Percentiles rank a stretch among this genome's conserved stretches.
phyloP scores from a whole-genome alignment of 2,113 vertebrate species.

The Psilopogon haemacephalus region DNA sequence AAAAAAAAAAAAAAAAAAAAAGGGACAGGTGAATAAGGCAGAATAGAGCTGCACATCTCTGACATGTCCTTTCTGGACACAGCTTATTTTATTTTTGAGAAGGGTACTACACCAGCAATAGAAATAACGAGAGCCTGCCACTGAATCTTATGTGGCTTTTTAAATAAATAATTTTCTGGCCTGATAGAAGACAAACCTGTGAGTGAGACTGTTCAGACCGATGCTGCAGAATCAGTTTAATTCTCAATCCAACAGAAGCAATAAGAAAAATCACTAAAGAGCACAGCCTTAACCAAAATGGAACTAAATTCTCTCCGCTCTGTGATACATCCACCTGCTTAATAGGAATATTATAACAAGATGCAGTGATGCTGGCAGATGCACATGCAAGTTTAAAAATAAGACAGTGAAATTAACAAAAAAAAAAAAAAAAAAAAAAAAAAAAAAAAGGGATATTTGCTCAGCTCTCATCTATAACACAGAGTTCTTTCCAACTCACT shows the following conservation, averaged over 20 bases:
- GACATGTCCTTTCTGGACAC: not conserved
- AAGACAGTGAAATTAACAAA: conserved; percentile 51
- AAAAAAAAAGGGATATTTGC: conserved; percentile 51
- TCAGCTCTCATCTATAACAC: conserved; percentile 54
- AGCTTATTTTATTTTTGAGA: not conserved
- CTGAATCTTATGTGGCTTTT: not conserved
- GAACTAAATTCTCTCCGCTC: not conserved
- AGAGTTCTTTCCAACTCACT: conserved; percentile 64
- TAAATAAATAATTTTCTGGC: not conserved
- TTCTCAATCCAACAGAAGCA: not conserved
- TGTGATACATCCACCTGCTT: conserved; percentile 41
- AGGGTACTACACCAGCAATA: not conserved
- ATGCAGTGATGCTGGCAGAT: conserved; percentile 47
- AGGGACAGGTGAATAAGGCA: not conserved
- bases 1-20: too few relatives aligned
- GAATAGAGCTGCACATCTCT: not conserved
- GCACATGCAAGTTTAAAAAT: conserved; percentile 59
- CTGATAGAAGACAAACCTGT: not conserved
- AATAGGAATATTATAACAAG: conserved; percentile 51
- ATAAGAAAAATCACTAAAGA: not conserved
- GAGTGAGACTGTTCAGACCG: not conserved
- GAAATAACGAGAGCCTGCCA: not conserved
- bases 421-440: not conserved
- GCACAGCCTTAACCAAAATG: not conserved
- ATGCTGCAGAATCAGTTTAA: not conserved